Evolutionary conservation across 1,140 invertebrate genomes (phyloP).

Genomic region (Sycophila sp.): DNA sequence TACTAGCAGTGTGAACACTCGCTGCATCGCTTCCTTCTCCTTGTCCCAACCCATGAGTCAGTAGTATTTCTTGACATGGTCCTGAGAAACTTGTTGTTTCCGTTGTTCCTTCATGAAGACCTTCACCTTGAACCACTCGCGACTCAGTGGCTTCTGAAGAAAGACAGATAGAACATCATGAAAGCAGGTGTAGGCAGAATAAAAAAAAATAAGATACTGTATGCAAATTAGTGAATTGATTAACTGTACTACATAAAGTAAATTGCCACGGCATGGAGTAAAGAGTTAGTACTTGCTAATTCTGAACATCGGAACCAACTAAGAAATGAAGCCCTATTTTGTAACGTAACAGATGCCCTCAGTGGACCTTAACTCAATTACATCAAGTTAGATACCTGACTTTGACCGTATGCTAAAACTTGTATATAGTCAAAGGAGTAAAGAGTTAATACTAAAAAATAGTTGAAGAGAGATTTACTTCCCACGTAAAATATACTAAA

Average conservation of each 20-base stretch:
- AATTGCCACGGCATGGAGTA: background rate
- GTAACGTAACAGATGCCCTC: slow-evolving; percentile 59
- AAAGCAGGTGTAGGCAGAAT: background rate
- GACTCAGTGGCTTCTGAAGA: slow-evolving; percentile 53
- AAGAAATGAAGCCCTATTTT: slow-evolving; percentile 59
- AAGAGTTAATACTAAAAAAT: background rate
- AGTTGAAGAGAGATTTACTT: slow-evolving; percentile 13
- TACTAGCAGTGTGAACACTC: slow-evolving; percentile 62
- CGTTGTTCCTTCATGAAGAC: slow-evolving; percentile 48
- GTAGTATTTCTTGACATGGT: slow-evolving; percentile 53
- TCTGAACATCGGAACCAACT: slow-evolving; percentile 44
- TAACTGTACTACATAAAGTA: background rate
- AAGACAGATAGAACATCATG: background rate
- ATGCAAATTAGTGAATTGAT: background rate
- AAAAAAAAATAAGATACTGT: background rate
- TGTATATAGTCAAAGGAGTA: slow-evolving; percentile 25
- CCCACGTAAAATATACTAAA: background rate
- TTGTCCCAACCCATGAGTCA: slow-evolving; percentile 56
- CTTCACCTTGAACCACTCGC: slow-evolving; percentile 54
- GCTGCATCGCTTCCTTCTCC: slow-evolving; percentile 60
- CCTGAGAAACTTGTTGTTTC: slow-evolving; percentile 50
- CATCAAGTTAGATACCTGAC: slow-evolving; percentile 50
- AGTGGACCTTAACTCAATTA: slow-evolving; percentile 62
- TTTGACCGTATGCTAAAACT: slow-evolving; percentile 41
- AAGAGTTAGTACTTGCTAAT: slow-evolving; percentile 27